Evolutionary conservation across 2,888 invertebrate genomes (phyloP), one percentile per base, ranked within the genome.

Genomic region (Platycheirus albimanus): DNA sequence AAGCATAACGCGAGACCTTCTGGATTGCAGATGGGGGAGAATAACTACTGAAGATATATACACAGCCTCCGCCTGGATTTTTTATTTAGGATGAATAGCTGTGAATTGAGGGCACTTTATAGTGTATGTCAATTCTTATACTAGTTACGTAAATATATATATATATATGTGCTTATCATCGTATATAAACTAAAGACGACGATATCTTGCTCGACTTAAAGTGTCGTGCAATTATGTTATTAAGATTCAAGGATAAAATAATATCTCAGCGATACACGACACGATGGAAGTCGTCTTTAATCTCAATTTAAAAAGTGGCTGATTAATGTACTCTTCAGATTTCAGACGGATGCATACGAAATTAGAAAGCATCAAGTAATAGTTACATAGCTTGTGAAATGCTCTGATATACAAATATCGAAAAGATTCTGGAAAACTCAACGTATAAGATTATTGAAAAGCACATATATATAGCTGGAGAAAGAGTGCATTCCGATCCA

Each of bases 191-290:
- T 36, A 11, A 3, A 11, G 10, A 17, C 7, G 49, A 54, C 69
- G 61, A 61, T 38, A 13, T 56, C 56, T 56, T 56, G 51, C 56
- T 36, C n/a, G 72, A 67, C 72, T 63, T 69, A 63, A 74, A 81
- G 80, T 84, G 81, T 74, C 56, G 78, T 72, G 66, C 77, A 85
- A 85, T 85, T 85, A 85, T 74, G 77, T 85, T 76, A 83, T 85
- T 85, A 77, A 83, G 66, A 79, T 85, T 85, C 85, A 85, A 85
- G 85, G 85, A 85, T 85, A 72, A 85, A 85, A 70, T 77, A 85
- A 85, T 85, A 83, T 85, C 54, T 56, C 61, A 13, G 54, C 13
- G 19, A 33, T n/a, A 52, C 10, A 45, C 63, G n/a, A n/a, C 24
- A 24, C 10, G 33, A 67, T 81, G 71, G 77, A 63, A 63, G 67